phyloP scores from a whole-genome alignment of 2,888 invertebrate genomes.

The Molorchus minor region DNA sequence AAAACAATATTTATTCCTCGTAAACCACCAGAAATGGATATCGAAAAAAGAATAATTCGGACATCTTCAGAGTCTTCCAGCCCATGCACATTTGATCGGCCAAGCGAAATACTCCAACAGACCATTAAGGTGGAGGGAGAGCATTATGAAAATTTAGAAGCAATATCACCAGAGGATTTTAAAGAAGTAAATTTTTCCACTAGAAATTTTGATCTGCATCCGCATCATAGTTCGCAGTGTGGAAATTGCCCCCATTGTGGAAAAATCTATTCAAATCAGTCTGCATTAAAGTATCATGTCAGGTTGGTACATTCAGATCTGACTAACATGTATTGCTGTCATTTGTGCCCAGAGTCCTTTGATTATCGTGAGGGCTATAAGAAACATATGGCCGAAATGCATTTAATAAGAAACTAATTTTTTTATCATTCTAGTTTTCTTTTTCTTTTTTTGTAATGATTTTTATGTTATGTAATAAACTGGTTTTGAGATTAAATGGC shows the following conservation, averaged over 20 bases:
- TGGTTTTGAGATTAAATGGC: constrained; percentile 34
- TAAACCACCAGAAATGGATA: constrained; percentile 52
- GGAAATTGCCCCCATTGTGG: constrained; percentile 76
- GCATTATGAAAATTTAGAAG: constrained; percentile 43
- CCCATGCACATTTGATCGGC: constrained; percentile 51
- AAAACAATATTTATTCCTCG: constrained; percentile 52
- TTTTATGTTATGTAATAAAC: constrained; percentile 39
- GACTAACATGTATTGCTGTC: constrained; percentile 74
- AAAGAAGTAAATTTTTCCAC: constrained; percentile 38
- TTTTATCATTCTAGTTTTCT: constrained; percentile 27
- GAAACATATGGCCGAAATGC: constrained; percentile 75
- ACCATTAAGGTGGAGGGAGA: constrained; percentile 52
- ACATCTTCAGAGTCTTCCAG: constrained; percentile 48
- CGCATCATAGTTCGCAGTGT: constrained; percentile 63
- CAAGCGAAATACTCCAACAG: constrained; percentile 51
- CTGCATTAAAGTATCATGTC: constrained; percentile 72
- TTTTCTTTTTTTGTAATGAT: constrained; percentile 42
- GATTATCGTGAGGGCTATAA: constrained; percentile 74
- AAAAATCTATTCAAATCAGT: constrained; percentile 75
- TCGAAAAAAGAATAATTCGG: constrained; percentile 40
- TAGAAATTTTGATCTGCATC: constrained; percentile 44
- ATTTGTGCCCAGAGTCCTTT: constrained; percentile 75
- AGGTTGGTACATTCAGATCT: constrained; percentile 73
- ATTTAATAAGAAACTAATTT: constrained; percentile 69
- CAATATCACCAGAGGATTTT: constrained; percentile 42